phyloP scores from a whole-genome alignment of 2,797 vertebrate species.

The Tachyglossus aculeatus region DNA sequence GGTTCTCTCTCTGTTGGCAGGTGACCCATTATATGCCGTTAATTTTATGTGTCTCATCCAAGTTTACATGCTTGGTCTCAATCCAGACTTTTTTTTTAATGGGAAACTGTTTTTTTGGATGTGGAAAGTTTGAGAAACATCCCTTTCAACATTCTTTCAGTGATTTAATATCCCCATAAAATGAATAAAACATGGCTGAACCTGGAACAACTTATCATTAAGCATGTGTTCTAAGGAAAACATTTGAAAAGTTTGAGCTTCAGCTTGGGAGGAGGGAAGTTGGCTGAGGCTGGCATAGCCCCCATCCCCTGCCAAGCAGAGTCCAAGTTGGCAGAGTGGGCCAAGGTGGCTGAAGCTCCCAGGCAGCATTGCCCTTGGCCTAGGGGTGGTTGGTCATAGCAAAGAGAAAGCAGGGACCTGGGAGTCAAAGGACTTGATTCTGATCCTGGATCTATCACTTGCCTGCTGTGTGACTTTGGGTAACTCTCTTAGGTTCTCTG shows the following conservation, averaged over 20 bases:
- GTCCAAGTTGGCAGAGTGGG: no score
- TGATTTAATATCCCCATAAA: neutral
- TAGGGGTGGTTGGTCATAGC: no score
- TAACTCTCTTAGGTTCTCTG: no score
- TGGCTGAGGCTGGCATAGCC: no score
- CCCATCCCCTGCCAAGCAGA: no score
- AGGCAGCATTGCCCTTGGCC: no score
- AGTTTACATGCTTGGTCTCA: neutral
- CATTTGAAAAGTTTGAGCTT: constrained; percentile 4
- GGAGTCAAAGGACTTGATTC: no score
- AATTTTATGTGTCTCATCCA: neutral
- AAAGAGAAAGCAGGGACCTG: no score
- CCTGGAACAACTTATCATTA: neutral
- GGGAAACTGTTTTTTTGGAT: neutral
- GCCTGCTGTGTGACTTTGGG: no score
- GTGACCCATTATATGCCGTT: neutral
- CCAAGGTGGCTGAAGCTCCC: no score
- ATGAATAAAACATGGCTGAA: neutral
- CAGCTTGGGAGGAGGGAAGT: neutral
- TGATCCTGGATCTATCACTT: no score
- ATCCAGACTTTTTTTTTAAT: neutral
- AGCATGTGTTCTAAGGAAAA: constrained; percentile 9
- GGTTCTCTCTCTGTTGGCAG: neutral
- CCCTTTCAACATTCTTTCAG: neutral
- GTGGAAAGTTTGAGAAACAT: neutral